These are phyloP conservation scores for Grapholita molesta DNA, from an alignment of 1,140 invertebrate genomes.

Conservation along the genomic window DNA sequence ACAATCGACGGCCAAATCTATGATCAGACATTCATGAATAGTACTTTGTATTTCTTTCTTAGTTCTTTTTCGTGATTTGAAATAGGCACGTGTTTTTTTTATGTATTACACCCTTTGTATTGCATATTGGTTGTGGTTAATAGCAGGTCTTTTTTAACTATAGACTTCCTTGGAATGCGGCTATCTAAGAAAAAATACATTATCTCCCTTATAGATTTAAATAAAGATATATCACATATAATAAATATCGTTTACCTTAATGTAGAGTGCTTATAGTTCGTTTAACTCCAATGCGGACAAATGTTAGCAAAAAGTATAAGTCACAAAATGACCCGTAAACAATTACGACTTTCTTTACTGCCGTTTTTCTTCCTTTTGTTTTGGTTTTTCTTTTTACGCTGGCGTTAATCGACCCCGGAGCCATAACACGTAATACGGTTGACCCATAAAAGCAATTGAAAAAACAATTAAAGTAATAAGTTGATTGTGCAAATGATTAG, in stretches of 20 bases:
- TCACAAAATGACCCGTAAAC: constrained; percentile 21
- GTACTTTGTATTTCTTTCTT: too few species aligned
- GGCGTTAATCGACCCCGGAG: constrained; percentile 17
- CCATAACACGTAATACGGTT: constrained; percentile 23
- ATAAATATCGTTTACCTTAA: too few species aligned
- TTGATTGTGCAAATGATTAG: not conserved
- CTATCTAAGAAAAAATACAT: not conserved
- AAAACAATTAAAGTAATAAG: not conserved
- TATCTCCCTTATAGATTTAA: not conserved
- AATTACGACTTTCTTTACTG: constrained; percentile 24
- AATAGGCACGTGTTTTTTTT: too few species aligned
- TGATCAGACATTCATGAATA: too few species aligned
- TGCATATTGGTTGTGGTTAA: not conserved
- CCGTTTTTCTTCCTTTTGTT: constrained; percentile 27
- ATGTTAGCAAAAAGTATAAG: not conserved
- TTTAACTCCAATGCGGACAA: not conserved
- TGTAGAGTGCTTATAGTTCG: not conserved
- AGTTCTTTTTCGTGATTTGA: too few species aligned
- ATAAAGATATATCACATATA: not conserved
- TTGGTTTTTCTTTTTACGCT: constrained; percentile 23
- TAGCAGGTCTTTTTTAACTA: not conserved
- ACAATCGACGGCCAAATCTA: too few species aligned
- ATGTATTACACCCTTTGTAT: too few species aligned
- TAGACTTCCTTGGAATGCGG: not conserved
- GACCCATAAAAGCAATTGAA: constrained; percentile 34